These are phyloP conservation scores for Salticus scenicus DNA, from an alignment of 2,888 invertebrate species.

Conservation along the genomic window DNA sequence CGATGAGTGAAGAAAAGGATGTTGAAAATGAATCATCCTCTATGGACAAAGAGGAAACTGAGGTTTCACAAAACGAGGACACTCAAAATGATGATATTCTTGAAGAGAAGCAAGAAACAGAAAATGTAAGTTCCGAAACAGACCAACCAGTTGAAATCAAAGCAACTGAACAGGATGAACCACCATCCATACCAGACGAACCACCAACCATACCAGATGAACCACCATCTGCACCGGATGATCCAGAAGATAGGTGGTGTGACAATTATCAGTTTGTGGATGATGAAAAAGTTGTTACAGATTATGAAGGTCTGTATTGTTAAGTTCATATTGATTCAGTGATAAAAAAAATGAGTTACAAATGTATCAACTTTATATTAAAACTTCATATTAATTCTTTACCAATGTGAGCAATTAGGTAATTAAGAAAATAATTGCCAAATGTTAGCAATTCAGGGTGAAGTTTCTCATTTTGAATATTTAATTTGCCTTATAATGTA, in stretches of 20 bases:
- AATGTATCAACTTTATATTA: too few species aligned
- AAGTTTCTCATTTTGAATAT: too few species aligned
- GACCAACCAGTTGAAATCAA: not conserved
- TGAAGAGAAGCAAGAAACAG: not conserved
- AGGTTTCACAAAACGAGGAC: not conserved
- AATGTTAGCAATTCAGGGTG: too few species aligned
- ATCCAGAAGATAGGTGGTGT: slow-evolving; percentile 35
- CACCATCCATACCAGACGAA: not conserved
- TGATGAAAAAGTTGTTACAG: slow-evolving; percentile 46
- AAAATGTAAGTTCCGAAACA: not conserved
- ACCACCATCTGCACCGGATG: not conserved
- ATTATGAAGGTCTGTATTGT: slow-evolving; percentile 31
- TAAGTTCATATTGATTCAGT: too few species aligned
- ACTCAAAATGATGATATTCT: not conserved
- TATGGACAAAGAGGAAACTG: not conserved
- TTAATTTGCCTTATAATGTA: too few species aligned
- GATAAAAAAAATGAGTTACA: too few species aligned
- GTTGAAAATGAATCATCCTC: not conserved
- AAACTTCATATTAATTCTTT: too few species aligned
- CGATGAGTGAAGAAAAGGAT: slow-evolving; percentile 44
- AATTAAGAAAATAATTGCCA: too few species aligned
- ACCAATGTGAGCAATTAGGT: too few species aligned
- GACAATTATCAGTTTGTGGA: slow-evolving; percentile 59
- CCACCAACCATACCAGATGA: not conserved
- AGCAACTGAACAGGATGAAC: not conserved